These are phyloP conservation scores for Octodonta nipae DNA, from an alignment of 2,888 invertebrate genomes.

Conservation along the genomic window DNA sequence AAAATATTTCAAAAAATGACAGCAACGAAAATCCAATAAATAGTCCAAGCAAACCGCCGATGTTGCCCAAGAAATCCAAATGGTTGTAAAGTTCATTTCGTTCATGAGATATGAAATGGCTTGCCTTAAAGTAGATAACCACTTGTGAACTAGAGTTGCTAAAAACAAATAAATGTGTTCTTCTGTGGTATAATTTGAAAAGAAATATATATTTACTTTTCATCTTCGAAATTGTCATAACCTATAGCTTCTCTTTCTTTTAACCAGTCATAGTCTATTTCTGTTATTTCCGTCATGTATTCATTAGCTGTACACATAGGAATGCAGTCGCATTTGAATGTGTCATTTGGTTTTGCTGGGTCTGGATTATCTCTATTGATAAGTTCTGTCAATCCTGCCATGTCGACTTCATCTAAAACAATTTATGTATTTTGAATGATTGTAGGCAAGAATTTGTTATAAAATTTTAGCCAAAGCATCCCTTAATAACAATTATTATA, in stretches of 20 bases:
- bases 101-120: conserved; percentile 19
- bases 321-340: conserved; percentile 29
- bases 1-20: conserved; percentile 20
- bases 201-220: too few relatives aligned
- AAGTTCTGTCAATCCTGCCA: conserved; percentile 9
- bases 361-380: conserved; percentile 9
- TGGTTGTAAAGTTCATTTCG: conserved; percentile 23
- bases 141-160: conserved; percentile 18
- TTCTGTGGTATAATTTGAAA: too few relatives aligned
- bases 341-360: conserved; percentile 9
- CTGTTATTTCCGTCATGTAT: conserved; percentile 33
- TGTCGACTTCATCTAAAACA: conserved; percentile 10
- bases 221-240: conserved; percentile 11
- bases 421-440: too few relatives aligned
- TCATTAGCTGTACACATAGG: conserved; percentile 31
- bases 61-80: conserved; percentile 22
- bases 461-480: too few relatives aligned
- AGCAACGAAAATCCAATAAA: conserved; percentile 22
- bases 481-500: too few relatives aligned
- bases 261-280: conserved; percentile 27
- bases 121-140: conserved; percentile 18
- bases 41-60: conserved; percentile 24
- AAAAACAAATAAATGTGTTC: too few relatives aligned
- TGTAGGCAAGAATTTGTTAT: too few relatives aligned
- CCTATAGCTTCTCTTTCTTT: conserved; percentile 15